Base-by-base conservation (phyloP, 2,797 vertebrate genomes). In the Spinibarbus caldwelli region DNA sequence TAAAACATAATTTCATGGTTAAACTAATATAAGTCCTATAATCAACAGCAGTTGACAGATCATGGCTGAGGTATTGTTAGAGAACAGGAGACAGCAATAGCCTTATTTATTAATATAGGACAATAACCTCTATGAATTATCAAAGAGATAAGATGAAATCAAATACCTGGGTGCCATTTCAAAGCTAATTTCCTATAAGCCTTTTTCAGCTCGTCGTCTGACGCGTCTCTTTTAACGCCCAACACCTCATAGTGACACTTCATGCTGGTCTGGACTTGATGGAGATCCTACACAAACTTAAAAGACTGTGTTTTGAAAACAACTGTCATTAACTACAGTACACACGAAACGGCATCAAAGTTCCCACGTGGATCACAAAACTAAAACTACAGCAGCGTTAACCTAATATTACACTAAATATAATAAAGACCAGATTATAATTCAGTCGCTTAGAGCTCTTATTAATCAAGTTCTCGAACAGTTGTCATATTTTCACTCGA, bases 221-320 rank as follows among this genome's bases (percentile, higher is more conserved):
- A 93, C 0, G 96, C 96, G 89, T 98, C 97, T 83, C 96, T 94
- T 92, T 95, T 96, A 82, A 98, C 95, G 1, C 96, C 96, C 86
- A 99, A 89, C 14, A 97, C 90, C 82, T 98, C 97, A 86, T 99
- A 99, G 91, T 98, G 96, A 92, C 97, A 99, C 95, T 95, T 96
- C 97, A 99, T 98, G 17, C 34, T 90, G 45, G 2, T 21, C 15
- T 64, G 7, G 34, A 54, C 10, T n/a, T 70, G 12, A 47, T 0
- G 26, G 17, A 57, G 45, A 36, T 15, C 17, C 34, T 29, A 45
- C 10, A n/a, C 19, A n/a, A 41, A 41, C 31, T 26, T 4, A 36
- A 34, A 26, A 66, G 6, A 0, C 43, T 17, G 19, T 26, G 43
- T 47, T 17, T 23, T 7, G 31, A 34, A 9, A 38, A 29, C 14